Conservation (phyloP, 1,140 invertebrate genomes). For the Pteromalus puparum region DNA sequence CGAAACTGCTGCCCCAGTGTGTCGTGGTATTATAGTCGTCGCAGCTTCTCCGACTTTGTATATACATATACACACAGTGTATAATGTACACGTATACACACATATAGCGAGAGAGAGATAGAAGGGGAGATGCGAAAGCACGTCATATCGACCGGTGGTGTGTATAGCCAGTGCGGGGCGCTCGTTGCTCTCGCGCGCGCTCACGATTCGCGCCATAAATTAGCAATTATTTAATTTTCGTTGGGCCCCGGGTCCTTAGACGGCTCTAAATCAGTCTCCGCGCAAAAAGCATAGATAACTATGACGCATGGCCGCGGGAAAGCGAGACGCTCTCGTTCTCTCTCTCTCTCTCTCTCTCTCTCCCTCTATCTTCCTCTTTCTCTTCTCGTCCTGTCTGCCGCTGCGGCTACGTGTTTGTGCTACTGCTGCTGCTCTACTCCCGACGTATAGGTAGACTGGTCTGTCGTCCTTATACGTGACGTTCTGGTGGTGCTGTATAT, state of each 20-base stretch:
- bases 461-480: conserved; percentile 4
- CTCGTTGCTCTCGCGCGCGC: conserved; percentile 47
- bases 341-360: conserved; percentile 23
- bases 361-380: background rate
- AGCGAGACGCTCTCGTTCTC: conserved; percentile 62
- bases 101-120: background rate
- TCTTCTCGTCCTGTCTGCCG: conserved; percentile 1
- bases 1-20: conserved; percentile 17
- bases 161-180: background rate
- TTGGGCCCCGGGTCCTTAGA: conserved; percentile 75
- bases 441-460: background rate
- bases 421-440: conserved; percentile 9
- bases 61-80: background rate
- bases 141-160: conserved; percentile 60
- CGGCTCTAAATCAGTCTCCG: conserved; percentile 76
- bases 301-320: conserved; percentile 74
- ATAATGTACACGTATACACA: background rate
- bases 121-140: conserved; percentile 29
- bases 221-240: conserved; percentile 77
- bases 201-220: conserved; percentile 73
- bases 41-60: background rate
- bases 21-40: background rate
- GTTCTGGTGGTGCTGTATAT: background rate
- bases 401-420: conserved; percentile 39
- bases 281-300: conserved; percentile 77